A percentile compares a stretch with the other conserved stretches of the same genome.
These are phyloP conservation scores for Eulithis prunata DNA, from an alignment of 2,888 invertebrate species.

Conservation along the genomic window DNA sequence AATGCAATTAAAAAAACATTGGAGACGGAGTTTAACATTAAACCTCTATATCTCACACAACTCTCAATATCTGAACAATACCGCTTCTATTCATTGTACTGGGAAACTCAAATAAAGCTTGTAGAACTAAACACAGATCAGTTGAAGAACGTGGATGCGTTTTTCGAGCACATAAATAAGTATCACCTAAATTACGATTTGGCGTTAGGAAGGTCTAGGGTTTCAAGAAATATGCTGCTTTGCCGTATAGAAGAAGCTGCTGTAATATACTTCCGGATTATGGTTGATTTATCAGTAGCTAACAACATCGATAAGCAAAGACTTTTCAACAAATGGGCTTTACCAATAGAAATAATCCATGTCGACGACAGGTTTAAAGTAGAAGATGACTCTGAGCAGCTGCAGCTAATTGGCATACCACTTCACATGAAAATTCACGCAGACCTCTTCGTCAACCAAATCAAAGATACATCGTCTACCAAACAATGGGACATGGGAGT, in stretches of 20 bases:
- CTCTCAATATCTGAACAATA: neutral
- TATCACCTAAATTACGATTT: neutral
- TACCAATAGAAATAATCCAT: neutral
- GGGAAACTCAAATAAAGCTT: neutral
- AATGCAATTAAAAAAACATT: neutral
- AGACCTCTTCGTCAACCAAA: neutral
- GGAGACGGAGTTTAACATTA: neutral
- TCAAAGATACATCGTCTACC: neutral
- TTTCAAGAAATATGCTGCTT: neutral
- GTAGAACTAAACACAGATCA: neutral
- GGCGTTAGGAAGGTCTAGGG: neutral
- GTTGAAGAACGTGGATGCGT: neutral
- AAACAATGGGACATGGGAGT: neutral
- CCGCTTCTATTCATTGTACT: neutral
- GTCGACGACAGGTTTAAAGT: neutral
- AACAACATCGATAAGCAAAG: neutral
- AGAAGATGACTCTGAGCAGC: neutral
- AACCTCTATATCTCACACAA: neutral
- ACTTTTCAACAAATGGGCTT: neutral
- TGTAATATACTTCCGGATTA: neutral
- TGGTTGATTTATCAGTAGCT: neutral
- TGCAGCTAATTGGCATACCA: slow-evolving; percentile 1
- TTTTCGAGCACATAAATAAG: slow-evolving; percentile 1
- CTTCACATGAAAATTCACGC: slow-evolving; percentile 6
- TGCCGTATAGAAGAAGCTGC: neutral